phyloP scores from a whole-genome alignment of 2,797 vertebrate genomes.

The Mareca strepera region DNA sequence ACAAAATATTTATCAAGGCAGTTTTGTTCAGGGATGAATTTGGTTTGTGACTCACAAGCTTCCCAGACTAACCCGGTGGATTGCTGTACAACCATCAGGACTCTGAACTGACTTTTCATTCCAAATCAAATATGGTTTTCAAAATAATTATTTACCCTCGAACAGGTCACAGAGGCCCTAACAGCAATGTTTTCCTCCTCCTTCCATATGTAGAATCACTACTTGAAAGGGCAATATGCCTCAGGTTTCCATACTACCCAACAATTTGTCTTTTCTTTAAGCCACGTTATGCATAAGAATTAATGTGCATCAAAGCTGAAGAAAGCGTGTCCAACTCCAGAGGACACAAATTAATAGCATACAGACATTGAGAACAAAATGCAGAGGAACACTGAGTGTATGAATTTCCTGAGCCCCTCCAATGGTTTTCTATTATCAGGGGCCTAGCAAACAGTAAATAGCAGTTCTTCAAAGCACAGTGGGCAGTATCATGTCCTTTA shows the following conservation, averaged over 20 bases:
- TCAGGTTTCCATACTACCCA: conserved; percentile 13
- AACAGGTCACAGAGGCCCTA: conserved; percentile 17
- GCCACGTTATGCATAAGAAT: neutral
- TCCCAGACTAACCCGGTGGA: neutral
- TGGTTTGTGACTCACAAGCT: neutral
- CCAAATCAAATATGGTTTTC: conserved; percentile 37
- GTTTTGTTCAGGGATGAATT: neutral
- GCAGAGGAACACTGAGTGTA: neutral
- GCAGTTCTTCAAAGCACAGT: neutral
- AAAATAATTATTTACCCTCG: conserved; percentile 50
- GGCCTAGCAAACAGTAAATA: neutral
- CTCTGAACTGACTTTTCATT: conserved; percentile 34
- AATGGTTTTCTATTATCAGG: neutral
- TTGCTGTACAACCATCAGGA: neutral
- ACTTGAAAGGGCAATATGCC: conserved; percentile 37
- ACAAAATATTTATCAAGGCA: neutral
- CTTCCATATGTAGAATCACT: neutral
- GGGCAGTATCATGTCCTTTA: neutral
- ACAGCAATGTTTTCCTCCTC: neutral
- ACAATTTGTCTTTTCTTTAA: conserved; percentile 43
- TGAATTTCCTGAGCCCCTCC: neutral
- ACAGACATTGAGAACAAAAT: neutral
- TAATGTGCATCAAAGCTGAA: neutral
- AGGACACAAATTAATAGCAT: neutral
- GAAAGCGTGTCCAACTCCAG: neutral